Base-by-base conservation (phyloP, 2,113 vertebrate species). In the Forbesichthys agassizii region DNA sequence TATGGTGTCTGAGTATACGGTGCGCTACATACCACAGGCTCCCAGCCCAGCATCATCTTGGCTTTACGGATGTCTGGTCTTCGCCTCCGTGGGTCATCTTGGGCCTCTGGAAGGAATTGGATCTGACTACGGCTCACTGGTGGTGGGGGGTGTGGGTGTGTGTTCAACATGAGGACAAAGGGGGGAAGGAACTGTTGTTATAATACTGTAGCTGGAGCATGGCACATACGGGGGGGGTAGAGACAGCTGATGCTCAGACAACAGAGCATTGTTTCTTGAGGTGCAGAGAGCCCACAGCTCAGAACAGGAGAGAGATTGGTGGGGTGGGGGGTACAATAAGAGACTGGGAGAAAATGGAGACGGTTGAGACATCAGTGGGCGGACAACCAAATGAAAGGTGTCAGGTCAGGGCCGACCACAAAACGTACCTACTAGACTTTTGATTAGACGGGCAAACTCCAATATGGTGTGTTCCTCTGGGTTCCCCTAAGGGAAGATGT, bases 391-490 rank as follows among this genome's bases (percentile, higher is more conserved):
- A 59, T 9, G 33, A 33, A 59, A 36, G 27, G 27, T 5, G 27
- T 7, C 33, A 60, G 58, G 11, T 52, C 48, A 49, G 48, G 49
- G 52, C 52, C 13, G 12, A 53, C 52, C 12, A 53, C 54, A 16
- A 16, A 59, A 36, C 0, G 4, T 90, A 99, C 98, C 96, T 63
- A 99, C 97, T 12, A 99, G 94, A 70, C 94, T 95, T 89, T 98
- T 98, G 93, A 99, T 99, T 90, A 99, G 93, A 42, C 93, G 94
- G 56, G 98, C 98, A 90, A 99, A 99, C 89, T 99, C 95, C 79
- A 99, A 74, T 81, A 99, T 99, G 58, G 96, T 97, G 88, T 99
- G 97, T 55, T 99, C 98, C 78, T 99, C 97, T 59, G 98, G 98
- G 79, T 99, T 99, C 46, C 98, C 98, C 98, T 99, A 80, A n/a